These are phyloP conservation scores for Aphidoletes aphidimyza DNA, from an alignment of 2,888 invertebrate genomes.

Conservation along the genomic window DNA sequence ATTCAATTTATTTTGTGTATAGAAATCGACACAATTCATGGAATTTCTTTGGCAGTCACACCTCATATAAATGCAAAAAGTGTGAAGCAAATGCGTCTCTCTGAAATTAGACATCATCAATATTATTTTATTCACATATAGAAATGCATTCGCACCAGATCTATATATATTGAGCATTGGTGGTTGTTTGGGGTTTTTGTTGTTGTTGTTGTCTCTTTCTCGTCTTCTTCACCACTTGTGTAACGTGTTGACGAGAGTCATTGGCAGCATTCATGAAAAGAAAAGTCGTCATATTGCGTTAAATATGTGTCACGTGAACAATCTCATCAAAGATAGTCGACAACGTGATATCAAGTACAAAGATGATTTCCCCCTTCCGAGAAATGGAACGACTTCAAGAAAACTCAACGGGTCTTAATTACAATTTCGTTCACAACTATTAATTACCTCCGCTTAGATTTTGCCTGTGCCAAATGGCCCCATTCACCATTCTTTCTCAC, in stretches of 20 bases:
- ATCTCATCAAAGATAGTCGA: slow-evolving; percentile 14
- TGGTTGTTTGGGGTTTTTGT: too few relatives aligned
- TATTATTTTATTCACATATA: slow-evolving; percentile 6
- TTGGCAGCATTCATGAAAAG: slow-evolving; percentile 7
- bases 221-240: not conserved
- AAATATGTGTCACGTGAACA: slow-evolving; percentile 32
- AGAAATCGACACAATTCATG: not conserved
- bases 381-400: not conserved
- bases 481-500: not conserved
- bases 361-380: not conserved
- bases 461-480: slow-evolving; percentile 24
- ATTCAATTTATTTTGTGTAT: not conserved
- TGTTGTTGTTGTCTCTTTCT: too few relatives aligned
- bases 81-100: not conserved
- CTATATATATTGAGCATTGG: too few relatives aligned
- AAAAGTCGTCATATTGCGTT: slow-evolving; percentile 8
- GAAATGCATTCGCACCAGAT: too few relatives aligned
- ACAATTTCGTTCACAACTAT: slow-evolving; percentile 48
- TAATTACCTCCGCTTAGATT: slow-evolving; percentile 41
- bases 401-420: slow-evolving; percentile 41
- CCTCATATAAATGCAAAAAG: not conserved
- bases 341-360: too few relatives aligned
- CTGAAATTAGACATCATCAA: not conserved
- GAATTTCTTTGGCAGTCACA: not conserved
- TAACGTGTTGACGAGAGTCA: not conserved